Percentiles rank a stretch among this genome's conserved stretches.
These are phyloP conservation scores for Caenorhabditis drosophilae DNA, from an alignment of 2,888 invertebrate genomes.

Conservation along the genomic window DNA sequence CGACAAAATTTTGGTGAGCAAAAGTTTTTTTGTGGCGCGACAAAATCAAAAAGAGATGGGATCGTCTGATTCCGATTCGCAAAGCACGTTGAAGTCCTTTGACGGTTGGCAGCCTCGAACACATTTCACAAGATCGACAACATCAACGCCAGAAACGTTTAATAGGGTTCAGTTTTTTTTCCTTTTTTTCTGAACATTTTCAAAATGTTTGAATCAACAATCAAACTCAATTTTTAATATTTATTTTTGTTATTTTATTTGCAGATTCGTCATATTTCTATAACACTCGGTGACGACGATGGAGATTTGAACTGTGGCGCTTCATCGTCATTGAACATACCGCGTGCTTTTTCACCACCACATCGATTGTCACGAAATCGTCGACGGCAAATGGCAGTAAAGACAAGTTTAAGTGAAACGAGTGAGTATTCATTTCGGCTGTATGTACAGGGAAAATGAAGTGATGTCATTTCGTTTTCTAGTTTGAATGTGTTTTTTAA, in stretches of 20 bases:
- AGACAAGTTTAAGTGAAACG: constrained; percentile 50
- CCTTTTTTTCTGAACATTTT: neutral
- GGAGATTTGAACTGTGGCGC: constrained; percentile 22
- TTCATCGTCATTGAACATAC: constrained; percentile 7
- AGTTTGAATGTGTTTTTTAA: too few species aligned
- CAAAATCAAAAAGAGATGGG: neutral
- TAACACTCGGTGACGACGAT: constrained; percentile 15
- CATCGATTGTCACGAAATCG: constrained; percentile 47
- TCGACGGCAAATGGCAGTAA: constrained; percentile 52
- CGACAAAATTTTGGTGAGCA: constrained; percentile 50
- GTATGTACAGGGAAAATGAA: too few species aligned
- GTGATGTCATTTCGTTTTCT: too few species aligned
- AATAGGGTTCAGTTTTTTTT: constrained; percentile 8
- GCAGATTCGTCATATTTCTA: constrained; percentile 16
- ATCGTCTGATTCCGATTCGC: constrained; percentile 54
- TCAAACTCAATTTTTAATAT: too few species aligned
- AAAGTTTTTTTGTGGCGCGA: constrained; percentile 50
- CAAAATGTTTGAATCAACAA: neutral
- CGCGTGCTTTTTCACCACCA: constrained; percentile 58
- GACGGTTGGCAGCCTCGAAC: constrained; percentile 37
- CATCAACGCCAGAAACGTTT: constrained; percentile 37
- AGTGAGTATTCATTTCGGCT: constrained; percentile 32
- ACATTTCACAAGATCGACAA: constrained; percentile 11
- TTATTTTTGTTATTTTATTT: too few species aligned
- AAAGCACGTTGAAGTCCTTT: constrained; percentile 53